Percentiles rank a stretch among this genome's conserved stretches.
Conservation (phyloP, 2,113 vertebrate species). For the Colistium nudipinnis region DNA sequence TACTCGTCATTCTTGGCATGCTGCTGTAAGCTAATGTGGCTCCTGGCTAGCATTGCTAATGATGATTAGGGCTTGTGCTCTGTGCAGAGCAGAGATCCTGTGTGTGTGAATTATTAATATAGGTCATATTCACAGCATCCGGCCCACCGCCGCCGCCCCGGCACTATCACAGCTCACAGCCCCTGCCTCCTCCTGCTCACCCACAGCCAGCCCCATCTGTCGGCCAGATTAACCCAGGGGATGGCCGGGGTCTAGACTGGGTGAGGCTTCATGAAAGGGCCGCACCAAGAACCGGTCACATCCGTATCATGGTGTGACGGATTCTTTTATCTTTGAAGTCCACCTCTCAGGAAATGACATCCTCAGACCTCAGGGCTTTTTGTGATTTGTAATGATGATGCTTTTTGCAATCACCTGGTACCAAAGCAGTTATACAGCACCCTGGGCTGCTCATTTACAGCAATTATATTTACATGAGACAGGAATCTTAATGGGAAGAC, state of each 20-base stretch:
- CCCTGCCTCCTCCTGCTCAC: conserved; percentile 52
- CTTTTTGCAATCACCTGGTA: conserved; percentile 30
- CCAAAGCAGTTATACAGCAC: conserved; percentile 11
- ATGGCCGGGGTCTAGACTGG: conserved; percentile 45
- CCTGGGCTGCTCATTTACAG: conserved; percentile 45
- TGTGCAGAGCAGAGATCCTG: conserved; percentile 62
- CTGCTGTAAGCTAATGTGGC: conserved; percentile 41
- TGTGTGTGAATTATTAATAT: conserved; percentile 78
- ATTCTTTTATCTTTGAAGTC: not conserved
- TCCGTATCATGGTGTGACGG: not conserved
- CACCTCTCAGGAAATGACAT: not conserved
- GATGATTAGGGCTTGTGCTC: conserved; percentile 61
- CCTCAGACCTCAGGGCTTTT: not conserved
- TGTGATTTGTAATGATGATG: conserved; percentile 16
- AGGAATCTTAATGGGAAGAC: conserved; percentile 56
- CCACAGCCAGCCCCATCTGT: conserved; percentile 67
- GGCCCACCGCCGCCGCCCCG: conserved; percentile 59
- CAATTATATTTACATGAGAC: conserved; percentile 57
- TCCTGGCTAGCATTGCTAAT: conserved; percentile 61
- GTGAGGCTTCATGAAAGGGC: conserved; percentile 18
- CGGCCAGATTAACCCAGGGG: conserved; percentile 64
- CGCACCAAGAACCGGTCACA: not conserved
- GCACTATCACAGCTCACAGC: conserved; percentile 47
- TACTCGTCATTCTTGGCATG: conserved; percentile 27
- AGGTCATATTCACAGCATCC: conserved; percentile 77